phyloP scores from a whole-genome alignment of 2,113 vertebrate genomes.

The Phrynosoma blainvillii region DNA sequence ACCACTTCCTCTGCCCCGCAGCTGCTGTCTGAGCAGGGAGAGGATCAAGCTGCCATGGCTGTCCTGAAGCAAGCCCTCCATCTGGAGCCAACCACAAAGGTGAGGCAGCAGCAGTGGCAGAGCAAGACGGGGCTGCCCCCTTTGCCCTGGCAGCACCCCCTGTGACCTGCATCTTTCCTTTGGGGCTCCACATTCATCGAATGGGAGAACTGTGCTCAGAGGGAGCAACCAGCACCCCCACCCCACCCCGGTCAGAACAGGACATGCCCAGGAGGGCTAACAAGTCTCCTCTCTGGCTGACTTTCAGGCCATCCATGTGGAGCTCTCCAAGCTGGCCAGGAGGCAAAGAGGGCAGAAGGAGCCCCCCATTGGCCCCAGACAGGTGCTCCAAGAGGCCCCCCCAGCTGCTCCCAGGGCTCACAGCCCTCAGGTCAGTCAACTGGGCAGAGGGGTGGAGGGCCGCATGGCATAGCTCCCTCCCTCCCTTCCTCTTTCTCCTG shows the following conservation, averaged over 20 bases:
- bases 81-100: conserved; percentile 86
- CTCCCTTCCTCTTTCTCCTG: background rate
- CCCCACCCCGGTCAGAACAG: background rate
- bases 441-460: too few relatives aligned
- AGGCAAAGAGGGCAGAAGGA: conserved; percentile 58
- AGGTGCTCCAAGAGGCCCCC: background rate
- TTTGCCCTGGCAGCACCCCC: too few relatives aligned
- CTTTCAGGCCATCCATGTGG: conserved; percentile 73
- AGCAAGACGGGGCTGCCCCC: too few relatives aligned
- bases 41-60: conserved; percentile 81
- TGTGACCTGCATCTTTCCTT: background rate
- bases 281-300: too few relatives aligned
- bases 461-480: background rate
- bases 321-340: conserved; percentile 82
- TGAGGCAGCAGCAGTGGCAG: conserved; percentile 46
- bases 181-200: background rate
- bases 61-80: conserved; percentile 83
- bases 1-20: conserved; percentile 53
- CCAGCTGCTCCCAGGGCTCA: background rate
- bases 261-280: background rate
- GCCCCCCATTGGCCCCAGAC: conserved; percentile 18
- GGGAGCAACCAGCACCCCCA: background rate
- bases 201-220: background rate
- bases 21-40: conserved; percentile 83
- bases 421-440: background rate